Percentiles rank a stretch among this genome's conserved stretches.
These are phyloP conservation scores for Melanerpes aurifrons DNA, from an alignment of 2,113 vertebrate species.

Conservation along the genomic window DNA sequence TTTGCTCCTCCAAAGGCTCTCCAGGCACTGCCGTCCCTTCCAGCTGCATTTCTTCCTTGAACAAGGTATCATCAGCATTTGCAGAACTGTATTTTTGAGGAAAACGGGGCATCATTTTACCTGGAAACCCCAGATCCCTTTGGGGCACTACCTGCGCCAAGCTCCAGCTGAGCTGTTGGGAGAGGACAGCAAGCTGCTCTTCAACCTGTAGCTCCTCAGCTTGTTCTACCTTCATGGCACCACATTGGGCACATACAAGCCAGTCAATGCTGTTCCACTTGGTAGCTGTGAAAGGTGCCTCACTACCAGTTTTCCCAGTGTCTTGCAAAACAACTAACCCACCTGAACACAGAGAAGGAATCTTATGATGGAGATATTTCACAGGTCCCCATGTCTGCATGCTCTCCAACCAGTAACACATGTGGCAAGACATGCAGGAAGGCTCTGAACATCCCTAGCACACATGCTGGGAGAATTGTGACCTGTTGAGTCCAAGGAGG, in stretches of 20 bases:
- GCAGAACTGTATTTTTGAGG: neutral
- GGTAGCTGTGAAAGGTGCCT: too few relatives aligned
- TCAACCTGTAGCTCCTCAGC: neutral
- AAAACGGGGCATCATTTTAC: fast-evolving
- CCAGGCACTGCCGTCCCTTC: neutral
- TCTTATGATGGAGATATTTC: fast-evolving
- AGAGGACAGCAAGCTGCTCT: neutral
- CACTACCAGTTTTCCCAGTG: neutral
- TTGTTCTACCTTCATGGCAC: neutral
- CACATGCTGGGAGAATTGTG: neutral
- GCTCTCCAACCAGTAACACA: neutral
- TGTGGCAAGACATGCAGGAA: fast-evolving
- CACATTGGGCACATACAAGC: fast-evolving
- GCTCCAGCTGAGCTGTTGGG: neutral
- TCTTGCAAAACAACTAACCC: neutral
- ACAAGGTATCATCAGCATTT: neutral
- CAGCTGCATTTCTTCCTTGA: fast-evolving
- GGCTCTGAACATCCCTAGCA: too few relatives aligned
- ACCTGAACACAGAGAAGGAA: neutral
- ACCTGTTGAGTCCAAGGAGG: neutral
- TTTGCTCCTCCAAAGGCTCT: neutral
- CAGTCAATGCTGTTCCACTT: neutral
- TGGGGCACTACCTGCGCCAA: neutral
- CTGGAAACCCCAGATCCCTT: neutral
- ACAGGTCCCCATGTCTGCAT: fast-evolving